phyloP scores from a whole-genome alignment of 2,888 invertebrate species.

The Notodromas monacha region DNA sequence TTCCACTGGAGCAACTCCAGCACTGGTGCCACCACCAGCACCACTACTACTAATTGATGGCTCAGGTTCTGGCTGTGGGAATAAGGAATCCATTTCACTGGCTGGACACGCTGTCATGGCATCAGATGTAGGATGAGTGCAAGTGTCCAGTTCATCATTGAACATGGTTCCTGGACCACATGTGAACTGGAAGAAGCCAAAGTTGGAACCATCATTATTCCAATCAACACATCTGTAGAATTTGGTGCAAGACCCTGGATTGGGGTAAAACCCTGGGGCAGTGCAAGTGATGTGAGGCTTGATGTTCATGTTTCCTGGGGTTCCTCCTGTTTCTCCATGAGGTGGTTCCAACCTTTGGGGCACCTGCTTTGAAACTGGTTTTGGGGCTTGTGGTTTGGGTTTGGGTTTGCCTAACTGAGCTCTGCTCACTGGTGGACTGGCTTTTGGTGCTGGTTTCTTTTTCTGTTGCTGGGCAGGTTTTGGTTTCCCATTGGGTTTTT shows the following conservation, averaged over 20 bases:
- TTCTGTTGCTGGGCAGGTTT: too few relatives aligned
- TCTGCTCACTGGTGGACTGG: too few relatives aligned
- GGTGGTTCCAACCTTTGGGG: too few relatives aligned
- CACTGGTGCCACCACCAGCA: background rate
- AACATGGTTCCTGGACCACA: conserved; percentile 11
- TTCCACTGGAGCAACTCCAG: background rate
- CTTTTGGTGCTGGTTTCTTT: too few relatives aligned
- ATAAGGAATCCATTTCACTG: background rate
- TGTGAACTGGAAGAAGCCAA: conserved; percentile 11
- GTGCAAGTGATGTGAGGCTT: conserved; percentile 6
- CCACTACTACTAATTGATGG: too few relatives aligned
- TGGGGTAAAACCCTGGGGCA: conserved; percentile 8
- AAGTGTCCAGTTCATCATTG: conserved; percentile 11
- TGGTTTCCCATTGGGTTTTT: too few relatives aligned
- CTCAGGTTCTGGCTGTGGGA: background rate
- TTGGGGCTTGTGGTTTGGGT: too few relatives aligned
- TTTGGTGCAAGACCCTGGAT: conserved; percentile 9
- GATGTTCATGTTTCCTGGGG: too few relatives aligned
- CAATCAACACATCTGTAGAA: conserved; percentile 11
- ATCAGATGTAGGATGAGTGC: conserved; percentile 10
- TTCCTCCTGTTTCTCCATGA: too few relatives aligned
- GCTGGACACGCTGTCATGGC: conserved; percentile 6
- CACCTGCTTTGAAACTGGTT: too few relatives aligned
- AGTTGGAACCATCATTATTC: conserved; percentile 8
- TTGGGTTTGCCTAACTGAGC: too few relatives aligned